Base-by-base conservation (phyloP, 92 coral and sea anemone species). In the Epizoanthus fatuus region DNA sequence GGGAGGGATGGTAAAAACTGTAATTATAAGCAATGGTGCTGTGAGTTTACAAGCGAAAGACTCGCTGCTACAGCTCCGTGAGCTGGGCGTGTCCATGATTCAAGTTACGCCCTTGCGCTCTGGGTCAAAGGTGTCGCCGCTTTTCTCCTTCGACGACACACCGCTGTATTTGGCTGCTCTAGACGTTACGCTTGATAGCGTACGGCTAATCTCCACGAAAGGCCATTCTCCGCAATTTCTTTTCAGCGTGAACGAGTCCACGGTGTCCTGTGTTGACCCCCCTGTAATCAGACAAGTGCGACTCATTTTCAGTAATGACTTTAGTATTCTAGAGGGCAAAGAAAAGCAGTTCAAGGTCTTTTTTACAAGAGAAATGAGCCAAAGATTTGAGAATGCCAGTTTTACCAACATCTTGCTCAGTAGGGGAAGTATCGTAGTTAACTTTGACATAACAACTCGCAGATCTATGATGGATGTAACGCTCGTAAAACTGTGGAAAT, bases 151-250 rank as follows among this genome's bases (percentile, higher is more conserved):
- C 49, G 3, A 92, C 1, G 76, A 79, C 29, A 38, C 77, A 7
- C 92, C 92, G 64, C 22, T 67, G 66, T 93, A 83, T 52, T 10
- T 67, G 19, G 56, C 88, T 2, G 4, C 76, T 25, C 29, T 93
- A 11, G 44, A 72, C 47, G 92, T 93, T 32, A 20, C 17, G 14
- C 83, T 90, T 51, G 74, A 59, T 9, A 55, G 84, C 51, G 52
- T 70, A 12, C 92, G 72, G 49, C 70, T 90, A 57, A 59, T 74
- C 60, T 45, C 75, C 38, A 79, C 74, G 37, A 64, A 68, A 14
- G 90, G 92, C 9, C 96, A 90, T 73, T 90, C 94, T 52, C 92
- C 96, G 57, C 96, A 93, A 68, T 65, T 87, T 3, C 68, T 68
- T 56, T 56, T 93, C 58, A 69, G 88, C 29, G 42, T 84, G 3